phyloP scores from a whole-genome alignment of 2,888 invertebrate genomes.

The Ellobium chinense region DNA sequence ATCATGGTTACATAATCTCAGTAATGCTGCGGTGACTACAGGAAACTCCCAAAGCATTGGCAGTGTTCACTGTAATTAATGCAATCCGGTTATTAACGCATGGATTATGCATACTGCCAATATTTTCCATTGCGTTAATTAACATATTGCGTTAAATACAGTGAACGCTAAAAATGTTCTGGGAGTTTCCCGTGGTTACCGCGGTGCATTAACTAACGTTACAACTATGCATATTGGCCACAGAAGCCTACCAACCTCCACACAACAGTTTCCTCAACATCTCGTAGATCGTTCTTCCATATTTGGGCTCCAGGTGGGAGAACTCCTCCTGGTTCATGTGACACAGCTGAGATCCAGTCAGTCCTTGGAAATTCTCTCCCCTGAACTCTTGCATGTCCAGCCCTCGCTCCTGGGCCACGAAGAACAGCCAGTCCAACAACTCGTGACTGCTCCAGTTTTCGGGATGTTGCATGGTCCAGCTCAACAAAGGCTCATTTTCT shows the following conservation, averaged over 20 bases:
- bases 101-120: no score
- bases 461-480: slow-evolving; percentile 69
- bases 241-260: slow-evolving; percentile 43
- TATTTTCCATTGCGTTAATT: no score
- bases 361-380: slow-evolving; percentile 68
- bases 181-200: no score
- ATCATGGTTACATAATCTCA: no score
- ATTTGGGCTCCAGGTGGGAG: slow-evolving; percentile 60
- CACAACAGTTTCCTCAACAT: slow-evolving; percentile 45
- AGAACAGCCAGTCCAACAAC: slow-evolving; percentile 71
- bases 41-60: no score
- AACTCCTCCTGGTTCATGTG: slow-evolving; percentile 63
- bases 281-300: slow-evolving; percentile 58
- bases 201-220: no score
- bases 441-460: slow-evolving; percentile 66
- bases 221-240: no score
- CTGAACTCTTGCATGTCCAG: slow-evolving; percentile 65
- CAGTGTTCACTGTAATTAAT: no score
- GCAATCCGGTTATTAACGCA: no score
- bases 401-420: slow-evolving; percentile 60
- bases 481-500: slow-evolving; percentile 55
- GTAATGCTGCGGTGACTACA: no score
- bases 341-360: slow-evolving; percentile 65
- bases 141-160: no score
- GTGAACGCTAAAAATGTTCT: no score